phyloP scores from a whole-genome alignment of 1,140 invertebrate genomes.

The Hetaerina americana region DNA sequence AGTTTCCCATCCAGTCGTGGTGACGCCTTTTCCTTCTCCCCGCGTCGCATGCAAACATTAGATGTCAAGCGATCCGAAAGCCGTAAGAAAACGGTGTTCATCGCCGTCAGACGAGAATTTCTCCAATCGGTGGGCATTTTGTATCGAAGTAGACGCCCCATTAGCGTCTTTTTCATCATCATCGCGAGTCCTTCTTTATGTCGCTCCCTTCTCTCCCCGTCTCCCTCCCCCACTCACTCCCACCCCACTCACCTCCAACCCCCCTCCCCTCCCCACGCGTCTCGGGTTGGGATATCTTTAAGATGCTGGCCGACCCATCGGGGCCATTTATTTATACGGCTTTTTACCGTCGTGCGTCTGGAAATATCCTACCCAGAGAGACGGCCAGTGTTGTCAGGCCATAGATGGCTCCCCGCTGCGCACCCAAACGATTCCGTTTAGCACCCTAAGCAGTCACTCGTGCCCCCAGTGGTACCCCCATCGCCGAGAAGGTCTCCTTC shows the following conservation, averaged over 20 bases:
- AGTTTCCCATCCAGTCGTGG: no score
- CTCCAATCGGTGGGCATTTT: neutral
- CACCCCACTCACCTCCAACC: no score
- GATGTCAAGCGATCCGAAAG: neutral
- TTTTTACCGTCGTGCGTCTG: neutral
- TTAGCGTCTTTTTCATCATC: neutral
- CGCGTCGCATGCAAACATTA: no score
- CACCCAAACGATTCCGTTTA: neutral
- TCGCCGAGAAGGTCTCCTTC: neutral
- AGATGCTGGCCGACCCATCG: neutral
- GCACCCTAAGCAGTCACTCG: no score
- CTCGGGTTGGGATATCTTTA: no score
- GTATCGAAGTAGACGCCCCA: neutral
- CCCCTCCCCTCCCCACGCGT: no score
- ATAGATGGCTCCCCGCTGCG: neutral
- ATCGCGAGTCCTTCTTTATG: neutral
- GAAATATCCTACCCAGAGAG: no score
- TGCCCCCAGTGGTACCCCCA: no score
- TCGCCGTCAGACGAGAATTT: neutral
- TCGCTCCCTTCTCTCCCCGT: neutral
- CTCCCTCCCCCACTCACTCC: no score
- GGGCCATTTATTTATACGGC: neutral
- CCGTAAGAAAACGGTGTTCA: neutral
- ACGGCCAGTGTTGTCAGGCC: neutral
- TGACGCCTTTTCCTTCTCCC: no score